Evolutionary conservation across 1,140 invertebrate species (phyloP), one percentile per base, ranked within the genome.

Genomic region (Acromyrmex charruanus): DNA sequence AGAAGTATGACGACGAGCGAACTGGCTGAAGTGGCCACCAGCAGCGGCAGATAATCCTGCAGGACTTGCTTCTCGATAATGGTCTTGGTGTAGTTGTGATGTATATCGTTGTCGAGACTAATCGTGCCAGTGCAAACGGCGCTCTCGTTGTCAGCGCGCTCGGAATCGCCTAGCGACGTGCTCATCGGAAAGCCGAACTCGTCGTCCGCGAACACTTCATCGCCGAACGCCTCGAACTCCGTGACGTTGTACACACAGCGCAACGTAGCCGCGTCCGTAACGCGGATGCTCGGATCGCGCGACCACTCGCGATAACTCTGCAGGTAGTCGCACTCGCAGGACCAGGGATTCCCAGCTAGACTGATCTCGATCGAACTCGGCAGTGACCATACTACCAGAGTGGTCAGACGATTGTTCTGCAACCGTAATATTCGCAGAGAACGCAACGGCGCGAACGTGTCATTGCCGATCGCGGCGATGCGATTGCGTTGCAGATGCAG

Each of bases 311-410:
- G 96, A 91, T 98, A 97, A 92, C 97, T 96, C 92, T 97, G 97
- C 10, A 97, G 96, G 92, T 98, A 98, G 88, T 97, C 97, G 95
- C 98, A 99, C 81, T 98, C 97, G 94, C 98, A 99, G 44, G 97
- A 97, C 98, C 98, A 99, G 3, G 97, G 97, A 94, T 99, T 99
- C 6, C 96, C 96, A 0, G 97, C 96, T 49, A 99, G 94, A 0
- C 96, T 97, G 77, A 98, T 94, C 91, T 97, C 96, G 74, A 99
- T 95, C 7, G 96, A 95, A 0, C 96, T 94, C 77, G 97, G 96
- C 89, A 98, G 94, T 89, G 97, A 96, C 98, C 98, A 98, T 10
- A 98, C 96, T 31, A 97, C 96, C 89, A 98, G 97, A 9, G 96
- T 96, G 21, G 96, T 96, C 44, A 99, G 95, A 74, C 96, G 95